Base-by-base conservation (phyloP, 2,113 vertebrate species). In the Phylloscopus whistleri region DNA sequence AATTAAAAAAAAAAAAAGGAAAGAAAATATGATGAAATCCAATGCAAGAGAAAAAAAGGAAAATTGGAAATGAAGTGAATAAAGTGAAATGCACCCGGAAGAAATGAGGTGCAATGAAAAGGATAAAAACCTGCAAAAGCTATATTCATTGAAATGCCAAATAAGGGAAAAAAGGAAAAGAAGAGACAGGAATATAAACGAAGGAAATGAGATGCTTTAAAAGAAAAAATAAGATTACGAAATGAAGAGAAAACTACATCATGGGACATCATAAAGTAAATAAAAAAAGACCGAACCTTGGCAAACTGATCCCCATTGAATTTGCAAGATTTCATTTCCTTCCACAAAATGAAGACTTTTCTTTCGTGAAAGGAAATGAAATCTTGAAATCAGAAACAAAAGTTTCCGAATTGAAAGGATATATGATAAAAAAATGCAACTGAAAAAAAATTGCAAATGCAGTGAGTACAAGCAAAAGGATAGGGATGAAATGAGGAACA, bases 51-150 rank as follows among this genome's bases (percentile, higher is more conserved):
- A 49, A 52, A 56, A n/a, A 60, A 43, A 52, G 2, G 3, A 30
- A 35, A 52, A 35, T 35, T 43, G 3, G 31, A 52, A 52, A 52
- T 35, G 2, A 27, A 9, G 14, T n/a, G 15, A 69, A 27, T 39
- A 23, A 59, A 82, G 49, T 9, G 0, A 69, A 69, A 49, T 49
- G 11, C 6, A n/a, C 15, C 0, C 0, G 5, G 11, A n/a, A 28
- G 28, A 69, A 69, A 59, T 18, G 7, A 49, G n/a, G 14, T 49
- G 4, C 11, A 59, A n/a, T 19, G 15, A 51, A 59, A 59, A 59
- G 30, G 28, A 69, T 9, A 0, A 14, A 69, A 55, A 28, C 3
- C 23, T 60, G 9, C 5, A n/a, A n/a, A 18, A 35, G 2, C 2
- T 23, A 9, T 28, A 59, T 13, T 51, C 4, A 59, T 12, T 59